Evolutionary conservation across 2,888 invertebrate genomes (phyloP).

Genomic region (Campoplex capitator): DNA sequence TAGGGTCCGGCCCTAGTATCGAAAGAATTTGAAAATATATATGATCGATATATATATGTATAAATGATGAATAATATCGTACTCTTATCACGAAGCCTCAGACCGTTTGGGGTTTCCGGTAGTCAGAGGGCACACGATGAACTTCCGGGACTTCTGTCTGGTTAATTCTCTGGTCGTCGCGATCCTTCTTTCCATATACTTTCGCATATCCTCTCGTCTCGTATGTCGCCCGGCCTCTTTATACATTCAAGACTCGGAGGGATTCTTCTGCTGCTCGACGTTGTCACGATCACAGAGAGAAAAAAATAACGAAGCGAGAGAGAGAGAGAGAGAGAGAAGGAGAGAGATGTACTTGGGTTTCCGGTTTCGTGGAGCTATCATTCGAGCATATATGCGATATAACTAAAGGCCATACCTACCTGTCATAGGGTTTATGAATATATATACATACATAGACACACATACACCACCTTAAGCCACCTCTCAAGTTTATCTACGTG

Average conservation of each 20-base stretch:
- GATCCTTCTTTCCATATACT: neutral
- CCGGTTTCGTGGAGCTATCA: slow-evolving; percentile 55
- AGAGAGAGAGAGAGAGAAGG: slow-evolving; percentile 8
- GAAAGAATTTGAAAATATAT: neutral
- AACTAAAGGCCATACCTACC: slow-evolving; percentile 46
- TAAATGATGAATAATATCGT: slow-evolving; percentile 5
- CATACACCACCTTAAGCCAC: slow-evolving; percentile 5
- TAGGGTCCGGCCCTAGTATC: neutral
- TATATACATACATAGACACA: neutral
- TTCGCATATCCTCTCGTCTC: slow-evolving; percentile 33
- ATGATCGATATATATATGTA: no score
- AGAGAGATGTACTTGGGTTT: slow-evolving; percentile 62
- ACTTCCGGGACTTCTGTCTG: slow-evolving; percentile 64
- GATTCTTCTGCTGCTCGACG: slow-evolving; percentile 12
- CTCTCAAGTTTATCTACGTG: slow-evolving; percentile 50
- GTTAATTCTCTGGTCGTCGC: slow-evolving; percentile 26
- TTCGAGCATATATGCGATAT: slow-evolving; percentile 35
- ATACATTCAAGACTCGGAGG: slow-evolving; percentile 68
- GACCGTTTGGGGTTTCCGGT: slow-evolving; percentile 44
- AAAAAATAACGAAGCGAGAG: slow-evolving; percentile 19
- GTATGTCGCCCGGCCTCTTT: slow-evolving; percentile 52
- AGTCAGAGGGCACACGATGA: slow-evolving; percentile 37
- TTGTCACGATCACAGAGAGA: slow-evolving; percentile 54
- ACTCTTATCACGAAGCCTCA: slow-evolving; percentile 32
- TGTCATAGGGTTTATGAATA: neutral